Conservation (phyloP, 2,797 vertebrate genomes). For the Naso thynnoides region DNA sequence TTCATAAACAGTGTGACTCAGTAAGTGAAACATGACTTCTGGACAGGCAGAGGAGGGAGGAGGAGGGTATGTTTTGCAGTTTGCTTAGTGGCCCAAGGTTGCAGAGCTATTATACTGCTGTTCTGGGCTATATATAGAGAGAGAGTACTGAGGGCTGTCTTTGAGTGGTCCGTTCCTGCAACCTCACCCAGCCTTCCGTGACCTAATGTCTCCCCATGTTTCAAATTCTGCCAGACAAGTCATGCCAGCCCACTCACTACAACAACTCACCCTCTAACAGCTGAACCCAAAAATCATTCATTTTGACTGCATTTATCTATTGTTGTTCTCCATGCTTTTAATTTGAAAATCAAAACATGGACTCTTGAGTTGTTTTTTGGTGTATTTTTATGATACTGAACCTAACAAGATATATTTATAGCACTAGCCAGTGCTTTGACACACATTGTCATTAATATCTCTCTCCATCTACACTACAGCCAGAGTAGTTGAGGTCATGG, state of each 20-base stretch:
- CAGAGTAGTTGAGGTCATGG: conserved; percentile 30
- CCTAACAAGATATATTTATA: background rate
- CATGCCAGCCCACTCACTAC: conserved; percentile 18
- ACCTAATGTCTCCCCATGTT: conserved; percentile 33
- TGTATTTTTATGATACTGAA: conserved; percentile 16
- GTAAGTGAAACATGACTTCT: conserved; percentile 29
- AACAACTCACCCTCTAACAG: background rate
- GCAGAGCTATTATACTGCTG: conserved; percentile 41
- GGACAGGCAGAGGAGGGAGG: conserved; percentile 10
- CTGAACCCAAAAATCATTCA: conserved; percentile 8
- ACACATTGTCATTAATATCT: conserved; percentile 8
- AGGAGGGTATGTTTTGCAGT: conserved; percentile 26
- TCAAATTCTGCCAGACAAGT: conserved; percentile 32
- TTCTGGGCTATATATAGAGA: conserved; percentile 37
- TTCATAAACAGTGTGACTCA: conserved; percentile 2
- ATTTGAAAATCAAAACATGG: background rate
- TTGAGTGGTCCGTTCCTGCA: conserved; percentile 44
- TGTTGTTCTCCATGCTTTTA: background rate
- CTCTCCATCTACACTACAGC: conserved; percentile 3
- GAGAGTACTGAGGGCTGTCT: conserved; percentile 16
- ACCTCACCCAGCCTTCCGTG: conserved; percentile 24
- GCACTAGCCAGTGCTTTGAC: background rate
- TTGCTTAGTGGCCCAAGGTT: conserved; percentile 32
- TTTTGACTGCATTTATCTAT: background rate
- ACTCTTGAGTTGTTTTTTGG: conserved; percentile 7